A percentile compares a stretch with the other conserved stretches of the same genome.
Evolutionary conservation across 2,888 invertebrate genomes (phyloP).

Genomic region (Keiferia lycopersicella): DNA sequence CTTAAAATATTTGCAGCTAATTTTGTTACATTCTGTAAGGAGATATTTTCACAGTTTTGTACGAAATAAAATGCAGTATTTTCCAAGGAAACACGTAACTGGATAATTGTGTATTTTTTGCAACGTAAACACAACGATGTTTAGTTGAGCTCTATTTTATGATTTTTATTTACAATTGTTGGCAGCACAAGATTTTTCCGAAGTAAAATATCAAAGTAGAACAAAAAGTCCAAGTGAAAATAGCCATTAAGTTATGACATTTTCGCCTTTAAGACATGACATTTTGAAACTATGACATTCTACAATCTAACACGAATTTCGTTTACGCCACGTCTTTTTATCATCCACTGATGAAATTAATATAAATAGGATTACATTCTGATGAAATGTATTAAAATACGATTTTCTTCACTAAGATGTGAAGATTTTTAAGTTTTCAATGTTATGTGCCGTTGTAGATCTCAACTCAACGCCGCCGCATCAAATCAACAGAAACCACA

Average conservation of each 20-base stretch:
- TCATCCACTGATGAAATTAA: neutral
- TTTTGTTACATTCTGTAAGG: no score
- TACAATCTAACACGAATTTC: no score
- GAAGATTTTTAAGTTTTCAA: no score
- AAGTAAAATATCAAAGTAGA: neutral
- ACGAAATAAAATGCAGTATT: neutral
- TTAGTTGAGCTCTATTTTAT: neutral
- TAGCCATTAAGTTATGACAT: no score
- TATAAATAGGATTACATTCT: no score
- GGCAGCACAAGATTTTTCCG: no score
- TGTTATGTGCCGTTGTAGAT: neutral
- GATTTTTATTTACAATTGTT: neutral
- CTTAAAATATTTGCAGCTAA: no score
- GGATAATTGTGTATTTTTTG: constrained; percentile 13
- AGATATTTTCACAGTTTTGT: constrained; percentile 28
- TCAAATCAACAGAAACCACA: constrained; percentile 47
- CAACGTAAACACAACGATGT: neutral
- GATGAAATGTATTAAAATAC: no score
- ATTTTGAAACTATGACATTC: neutral
- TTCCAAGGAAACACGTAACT: neutral
- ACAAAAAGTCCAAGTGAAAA: no score
- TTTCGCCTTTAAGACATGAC: no score
- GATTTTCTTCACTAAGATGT: no score
- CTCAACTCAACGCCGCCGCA: constrained; percentile 11
- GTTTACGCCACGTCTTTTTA: no score